A percentile compares a stretch with the other conserved stretches of the same genome.
Conservation (phyloP, 35 echinoderm and acorn worm genomes). For the Anneissia japonica region DNA sequence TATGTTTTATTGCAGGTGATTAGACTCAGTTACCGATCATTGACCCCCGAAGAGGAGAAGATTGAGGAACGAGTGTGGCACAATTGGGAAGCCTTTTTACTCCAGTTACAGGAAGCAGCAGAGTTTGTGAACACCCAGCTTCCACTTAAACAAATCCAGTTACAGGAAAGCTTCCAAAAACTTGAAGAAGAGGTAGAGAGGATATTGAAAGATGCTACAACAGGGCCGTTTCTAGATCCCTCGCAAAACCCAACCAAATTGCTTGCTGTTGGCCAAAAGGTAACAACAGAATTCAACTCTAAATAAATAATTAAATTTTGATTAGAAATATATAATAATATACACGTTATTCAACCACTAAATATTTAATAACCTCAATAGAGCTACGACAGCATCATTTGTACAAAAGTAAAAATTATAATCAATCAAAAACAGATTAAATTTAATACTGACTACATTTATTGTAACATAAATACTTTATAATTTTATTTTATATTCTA, state of each 20-base stretch:
- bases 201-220: slow-evolving; percentile 60
- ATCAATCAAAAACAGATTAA: too few relatives aligned
- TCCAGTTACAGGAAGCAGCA: slow-evolving; percentile 92
- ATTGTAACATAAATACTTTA: too few relatives aligned
- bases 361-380: too few relatives aligned
- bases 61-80: slow-evolving; percentile 95
- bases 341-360: too few relatives aligned
- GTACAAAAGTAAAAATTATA: too few relatives aligned
- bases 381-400: too few relatives aligned
- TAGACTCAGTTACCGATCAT: slow-evolving; percentile 80
- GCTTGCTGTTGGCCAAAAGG: slow-evolving; percentile 42
- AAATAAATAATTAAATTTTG: background rate
- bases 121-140: slow-evolving; percentile 87
- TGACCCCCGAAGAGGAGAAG: slow-evolving; percentile 84
- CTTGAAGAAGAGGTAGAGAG: slow-evolving; percentile 52
- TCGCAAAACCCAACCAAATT: slow-evolving; percentile 68
- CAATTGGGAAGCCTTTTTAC: slow-evolving; percentile 91
- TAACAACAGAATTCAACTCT: slow-evolving; percentile 2
- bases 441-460: too few relatives aligned
- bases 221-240: slow-evolving; percentile 77
- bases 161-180: slow-evolving; percentile 32
- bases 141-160: background rate
- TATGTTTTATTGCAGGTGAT: slow-evolving; percentile 60
- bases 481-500: too few relatives aligned
- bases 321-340: too few relatives aligned